Conservation (phyloP, 1,140 invertebrate species). For the Solenopsis invicta region DNA sequence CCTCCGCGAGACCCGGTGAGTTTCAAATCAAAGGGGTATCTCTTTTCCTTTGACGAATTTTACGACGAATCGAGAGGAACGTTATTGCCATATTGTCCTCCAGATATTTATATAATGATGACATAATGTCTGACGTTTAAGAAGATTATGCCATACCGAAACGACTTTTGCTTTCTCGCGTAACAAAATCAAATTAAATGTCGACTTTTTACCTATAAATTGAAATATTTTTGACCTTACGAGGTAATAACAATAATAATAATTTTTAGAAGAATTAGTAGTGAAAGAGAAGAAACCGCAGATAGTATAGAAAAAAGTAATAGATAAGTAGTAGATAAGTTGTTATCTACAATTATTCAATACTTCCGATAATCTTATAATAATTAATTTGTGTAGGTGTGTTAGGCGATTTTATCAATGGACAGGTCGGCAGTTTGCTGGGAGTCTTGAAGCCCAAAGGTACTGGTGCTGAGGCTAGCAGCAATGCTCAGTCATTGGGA, state of each 20-base stretch:
- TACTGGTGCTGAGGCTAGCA: slow-evolving; percentile 9
- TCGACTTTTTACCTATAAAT: neutral
- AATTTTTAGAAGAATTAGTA: neutral
- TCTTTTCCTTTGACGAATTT: neutral
- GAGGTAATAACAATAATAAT: neutral
- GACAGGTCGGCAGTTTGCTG: slow-evolving; percentile 48
- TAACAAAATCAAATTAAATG: neutral
- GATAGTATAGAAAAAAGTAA: neutral
- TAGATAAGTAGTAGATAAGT: neutral
- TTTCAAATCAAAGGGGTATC: neutral
- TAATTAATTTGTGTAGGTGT: slow-evolving; percentile 38
- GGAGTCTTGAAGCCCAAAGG: slow-evolving; percentile 70
- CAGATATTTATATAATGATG: slow-evolving; percentile 23
- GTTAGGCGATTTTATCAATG: slow-evolving; percentile 4
- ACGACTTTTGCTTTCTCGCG: neutral
- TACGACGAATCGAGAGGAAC: neutral
- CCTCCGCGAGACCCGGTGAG: slow-evolving; percentile 76
- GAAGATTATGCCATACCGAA: neutral
- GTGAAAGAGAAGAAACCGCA: neutral
- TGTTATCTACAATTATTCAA: neutral
- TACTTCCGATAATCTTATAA: neutral
- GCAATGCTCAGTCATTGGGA: slow-evolving; percentile 58
- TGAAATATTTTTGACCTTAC: neutral
- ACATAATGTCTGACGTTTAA: neutral
- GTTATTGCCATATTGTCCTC: neutral